A percentile compares a stretch with the other conserved stretches of the same genome.
Evolutionary conservation across 1,140 invertebrate species (phyloP).

Genomic region (Prorops nasuta): DNA sequence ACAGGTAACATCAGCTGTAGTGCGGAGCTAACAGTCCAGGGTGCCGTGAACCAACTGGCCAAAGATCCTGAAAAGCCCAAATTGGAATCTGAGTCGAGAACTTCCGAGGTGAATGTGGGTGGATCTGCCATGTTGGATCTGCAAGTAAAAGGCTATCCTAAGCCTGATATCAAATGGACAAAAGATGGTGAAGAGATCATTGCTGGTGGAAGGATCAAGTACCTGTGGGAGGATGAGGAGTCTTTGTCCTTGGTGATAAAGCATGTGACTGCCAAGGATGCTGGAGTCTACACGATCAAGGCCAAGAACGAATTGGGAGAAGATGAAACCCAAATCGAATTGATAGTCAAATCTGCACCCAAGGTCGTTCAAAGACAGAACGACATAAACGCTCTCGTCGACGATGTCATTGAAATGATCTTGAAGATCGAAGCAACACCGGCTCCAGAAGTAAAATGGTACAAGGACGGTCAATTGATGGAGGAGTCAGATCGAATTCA

Average conservation of each 20-base stretch:
- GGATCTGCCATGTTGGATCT: slow-evolving; percentile 94
- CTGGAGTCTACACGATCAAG: slow-evolving; percentile 79
- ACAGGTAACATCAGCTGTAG: slow-evolving; percentile 91
- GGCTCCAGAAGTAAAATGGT: slow-evolving; percentile 77
- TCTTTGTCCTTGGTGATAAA: slow-evolving; percentile 88
- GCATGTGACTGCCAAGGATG: slow-evolving; percentile 77
- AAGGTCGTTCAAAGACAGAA: slow-evolving; percentile 78
- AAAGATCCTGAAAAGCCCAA: slow-evolving; percentile 79
- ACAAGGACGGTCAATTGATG: slow-evolving; percentile 80
- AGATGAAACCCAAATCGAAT: slow-evolving; percentile 70
- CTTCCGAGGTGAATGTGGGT: slow-evolving; percentile 75
- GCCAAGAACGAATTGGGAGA: slow-evolving; percentile 89
- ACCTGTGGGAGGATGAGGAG: slow-evolving; percentile 90
- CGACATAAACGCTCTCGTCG: slow-evolving; percentile 70
- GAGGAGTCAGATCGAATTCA: slow-evolving; percentile 68
- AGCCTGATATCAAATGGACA: slow-evolving; percentile 86
- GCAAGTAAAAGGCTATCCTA: slow-evolving; percentile 88
- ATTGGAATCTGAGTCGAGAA: slow-evolving; percentile 71
- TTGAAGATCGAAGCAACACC: slow-evolving; percentile 84
- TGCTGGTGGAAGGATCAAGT: slow-evolving; percentile 78
- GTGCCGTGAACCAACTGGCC: slow-evolving; percentile 76
- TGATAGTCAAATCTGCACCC: slow-evolving; percentile 79
- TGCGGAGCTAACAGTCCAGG: slow-evolving; percentile 89
- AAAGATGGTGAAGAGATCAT: slow-evolving; percentile 82
- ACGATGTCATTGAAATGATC: slow-evolving; percentile 68